phyloP scores from a whole-genome alignment of 2,113 vertebrate genomes.

The Pelusios castaneus region DNA sequence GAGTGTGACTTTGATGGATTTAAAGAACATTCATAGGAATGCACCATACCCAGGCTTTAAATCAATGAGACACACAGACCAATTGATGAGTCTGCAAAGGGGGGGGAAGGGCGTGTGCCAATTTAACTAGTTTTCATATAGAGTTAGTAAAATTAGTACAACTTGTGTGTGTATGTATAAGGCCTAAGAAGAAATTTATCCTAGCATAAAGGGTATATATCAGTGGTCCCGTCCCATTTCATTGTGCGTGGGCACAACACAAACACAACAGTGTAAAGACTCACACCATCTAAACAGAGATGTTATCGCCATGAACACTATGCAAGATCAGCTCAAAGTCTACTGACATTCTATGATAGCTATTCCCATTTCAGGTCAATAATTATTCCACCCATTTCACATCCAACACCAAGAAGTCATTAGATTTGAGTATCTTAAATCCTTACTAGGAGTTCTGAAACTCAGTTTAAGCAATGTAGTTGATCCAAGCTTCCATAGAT shows the following conservation, averaged over 20 bases:
- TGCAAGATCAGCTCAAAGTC: not conserved
- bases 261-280: not conserved
- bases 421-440: not conserved
- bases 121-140: too few species aligned
- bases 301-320: not conserved
- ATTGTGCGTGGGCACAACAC: not conserved
- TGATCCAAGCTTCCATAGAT: conserved; percentile 18
- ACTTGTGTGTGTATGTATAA: too few species aligned
- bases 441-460: not conserved
- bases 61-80: too few species aligned
- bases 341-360: not conserved
- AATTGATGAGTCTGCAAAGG: too few species aligned
- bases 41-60: too few species aligned
- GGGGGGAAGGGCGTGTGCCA: too few species aligned
- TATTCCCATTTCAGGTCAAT: not conserved
- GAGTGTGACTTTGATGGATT: too few species aligned
- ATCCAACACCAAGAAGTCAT: not conserved
- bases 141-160: too few species aligned
- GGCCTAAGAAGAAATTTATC: too few species aligned
- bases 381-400: not conserved
- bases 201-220: too few species aligned
- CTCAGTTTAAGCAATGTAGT: not conserved
- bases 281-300: not conserved
- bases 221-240: too few species aligned
- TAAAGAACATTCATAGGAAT: too few species aligned